phyloP scores from a whole-genome alignment of 2,113 vertebrate species.

The Athene cunicularia region DNA sequence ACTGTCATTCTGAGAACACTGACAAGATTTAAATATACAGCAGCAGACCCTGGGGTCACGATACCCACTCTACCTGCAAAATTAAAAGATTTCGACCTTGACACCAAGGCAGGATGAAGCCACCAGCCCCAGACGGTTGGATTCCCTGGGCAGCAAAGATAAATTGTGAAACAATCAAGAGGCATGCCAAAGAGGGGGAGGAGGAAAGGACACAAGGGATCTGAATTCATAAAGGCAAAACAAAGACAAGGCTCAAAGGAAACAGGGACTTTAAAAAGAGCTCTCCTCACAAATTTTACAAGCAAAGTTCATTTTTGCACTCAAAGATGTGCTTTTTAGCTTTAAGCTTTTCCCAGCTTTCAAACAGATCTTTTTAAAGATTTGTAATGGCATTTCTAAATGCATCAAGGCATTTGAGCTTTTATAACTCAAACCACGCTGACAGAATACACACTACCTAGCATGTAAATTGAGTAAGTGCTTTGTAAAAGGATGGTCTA shows the following conservation, averaged over 20 bases:
- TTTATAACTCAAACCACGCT: background rate
- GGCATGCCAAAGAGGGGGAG: background rate
- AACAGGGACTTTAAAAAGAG: background rate
- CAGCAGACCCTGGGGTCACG: constrained; percentile 41
- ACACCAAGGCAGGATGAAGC: constrained; percentile 50
- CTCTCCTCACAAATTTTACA: background rate
- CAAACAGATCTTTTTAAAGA: background rate
- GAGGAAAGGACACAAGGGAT: background rate
- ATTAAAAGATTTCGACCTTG: constrained; percentile 78
- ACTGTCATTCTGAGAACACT: constrained; percentile 10
- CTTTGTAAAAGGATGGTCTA: background rate
- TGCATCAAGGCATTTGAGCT: background rate
- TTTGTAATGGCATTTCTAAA: constrained; percentile 29
- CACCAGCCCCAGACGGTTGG: constrained; percentile 39
- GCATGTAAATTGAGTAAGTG: background rate
- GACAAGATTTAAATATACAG: constrained; percentile 72
- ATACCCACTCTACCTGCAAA: constrained; percentile 67
- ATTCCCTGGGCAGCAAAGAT: constrained; percentile 70
- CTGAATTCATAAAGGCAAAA: constrained; percentile 65
- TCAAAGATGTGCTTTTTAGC: background rate
- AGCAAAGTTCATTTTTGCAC: background rate
- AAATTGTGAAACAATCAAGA: constrained; percentile 65
- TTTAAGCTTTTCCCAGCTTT: background rate
- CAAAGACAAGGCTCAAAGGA: constrained; percentile 45
- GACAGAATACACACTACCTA: background rate